phyloP scores from a whole-genome alignment of 2,888 invertebrate genomes.

The Anaspis maculata region DNA sequence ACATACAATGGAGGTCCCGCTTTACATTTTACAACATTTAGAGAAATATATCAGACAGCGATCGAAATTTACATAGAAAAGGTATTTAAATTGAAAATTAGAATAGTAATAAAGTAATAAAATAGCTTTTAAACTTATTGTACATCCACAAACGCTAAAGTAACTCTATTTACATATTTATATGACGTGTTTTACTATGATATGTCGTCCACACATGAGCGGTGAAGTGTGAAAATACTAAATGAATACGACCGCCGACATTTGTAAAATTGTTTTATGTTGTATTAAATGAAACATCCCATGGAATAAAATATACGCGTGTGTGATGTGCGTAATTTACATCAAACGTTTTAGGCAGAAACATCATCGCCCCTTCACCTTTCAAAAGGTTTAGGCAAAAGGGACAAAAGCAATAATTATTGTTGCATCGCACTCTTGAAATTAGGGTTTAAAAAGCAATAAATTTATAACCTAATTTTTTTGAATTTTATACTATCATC shows the following conservation, averaged over 20 bases:
- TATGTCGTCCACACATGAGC: constrained; percentile 36
- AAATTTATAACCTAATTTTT: too few relatives aligned
- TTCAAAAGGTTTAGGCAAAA: too few relatives aligned
- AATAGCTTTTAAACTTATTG: constrained; percentile 40
- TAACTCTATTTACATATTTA: constrained; percentile 38
- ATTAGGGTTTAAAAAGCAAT: too few relatives aligned
- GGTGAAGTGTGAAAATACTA: constrained; percentile 36
- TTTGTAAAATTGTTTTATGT: constrained; percentile 22
- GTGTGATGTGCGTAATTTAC: too few relatives aligned
- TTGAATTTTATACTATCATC: too few relatives aligned
- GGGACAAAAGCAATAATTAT: too few relatives aligned
- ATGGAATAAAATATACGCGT: too few relatives aligned
- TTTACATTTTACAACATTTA: constrained; percentile 36
- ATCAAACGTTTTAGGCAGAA: too few relatives aligned
- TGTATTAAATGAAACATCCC: too few relatives aligned
- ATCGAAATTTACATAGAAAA: constrained; percentile 40
- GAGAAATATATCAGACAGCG: constrained; percentile 32
- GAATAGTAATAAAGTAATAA: constrained; percentile 42
- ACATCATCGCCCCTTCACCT: too few relatives aligned
- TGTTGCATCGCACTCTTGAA: too few relatives aligned
- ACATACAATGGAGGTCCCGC: constrained; percentile 32
- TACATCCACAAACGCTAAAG: constrained; percentile 31
- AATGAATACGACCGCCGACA: constrained; percentile 28
- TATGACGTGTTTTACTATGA: constrained; percentile 34
- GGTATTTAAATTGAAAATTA: constrained; percentile 41